Evolutionary conservation across 2,888 invertebrate genomes (phyloP).

Genomic region (Synanthedon andrenaeformis): DNA sequence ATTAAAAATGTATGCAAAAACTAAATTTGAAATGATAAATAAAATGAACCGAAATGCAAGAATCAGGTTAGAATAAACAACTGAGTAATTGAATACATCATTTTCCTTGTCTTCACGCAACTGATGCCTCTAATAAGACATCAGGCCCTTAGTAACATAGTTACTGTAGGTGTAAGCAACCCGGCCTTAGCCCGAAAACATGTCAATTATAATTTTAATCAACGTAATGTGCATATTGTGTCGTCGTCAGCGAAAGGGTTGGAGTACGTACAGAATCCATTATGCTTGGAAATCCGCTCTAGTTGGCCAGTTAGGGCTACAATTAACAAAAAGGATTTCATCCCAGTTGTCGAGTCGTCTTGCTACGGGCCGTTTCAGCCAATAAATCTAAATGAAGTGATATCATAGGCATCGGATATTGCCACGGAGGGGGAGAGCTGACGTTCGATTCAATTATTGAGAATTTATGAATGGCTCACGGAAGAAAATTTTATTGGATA

Average conservation of each 20-base stretch:
- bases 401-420: slow-evolving; percentile 43
- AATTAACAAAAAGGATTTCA: slow-evolving; percentile 41
- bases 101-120: no score
- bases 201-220: slow-evolving; percentile 28
- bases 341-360: slow-evolving; percentile 5
- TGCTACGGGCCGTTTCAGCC: slow-evolving; percentile 4
- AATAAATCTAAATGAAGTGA: slow-evolving; percentile 40
- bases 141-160: no score
- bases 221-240: slow-evolving; percentile 28
- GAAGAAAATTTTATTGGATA: slow-evolving; percentile 52
- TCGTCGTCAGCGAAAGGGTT: background rate
- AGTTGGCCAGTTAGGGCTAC: slow-evolving; percentile 22
- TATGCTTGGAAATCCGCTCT: slow-evolving; percentile 28
- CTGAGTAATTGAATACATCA: no score
- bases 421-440: slow-evolving; percentile 34
- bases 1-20: no score
- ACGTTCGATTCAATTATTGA: slow-evolving; percentile 57
- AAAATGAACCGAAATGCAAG: no score
- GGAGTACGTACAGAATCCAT: slow-evolving; percentile 24
- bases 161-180: no score
- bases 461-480: slow-evolving; percentile 53
- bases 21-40: no score
- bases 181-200: no score
- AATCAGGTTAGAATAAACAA: no score
- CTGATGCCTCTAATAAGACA: no score